Base-by-base conservation (phyloP, 2,113 vertebrate species). In the Sebastes fasciatus region DNA sequence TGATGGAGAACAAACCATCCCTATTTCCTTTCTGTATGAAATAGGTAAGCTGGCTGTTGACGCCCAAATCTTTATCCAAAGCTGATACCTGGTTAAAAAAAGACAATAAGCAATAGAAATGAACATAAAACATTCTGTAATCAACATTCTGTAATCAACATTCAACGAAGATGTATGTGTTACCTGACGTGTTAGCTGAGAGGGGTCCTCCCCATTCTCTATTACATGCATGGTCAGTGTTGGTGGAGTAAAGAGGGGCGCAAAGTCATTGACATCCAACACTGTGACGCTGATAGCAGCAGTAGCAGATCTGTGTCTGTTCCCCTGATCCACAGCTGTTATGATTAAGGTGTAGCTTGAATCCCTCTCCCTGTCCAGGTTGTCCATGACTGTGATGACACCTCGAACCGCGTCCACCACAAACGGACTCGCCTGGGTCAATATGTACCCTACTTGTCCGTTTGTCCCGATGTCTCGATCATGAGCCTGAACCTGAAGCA, bases 401-500 rank as follows among this genome's bases (percentile, higher is more conserved):
- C 95, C 95, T 66, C 88, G 91, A 42, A 95, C 86, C 4, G 77
- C 3, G 43, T 96, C 95, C 57, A 95, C 74, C 49, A 80, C 74
- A 77, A 96, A 96, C 1, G 90, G 88, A 72, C 86, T 73, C 2
- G 16, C 55, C 21, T 78, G 83, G 26, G 61, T 83, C 73, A 95
- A 12, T 6, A n/a, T n/a, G 77, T 95, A 95, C 6, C 88, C 82
- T 11, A 96, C 78, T 67, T 85, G 85, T 74, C 94, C 94, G 54
- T 96, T 96, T 26, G 17, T 52, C 1, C 93, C 94, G 1, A 75
- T 75, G 69, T 96, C 95, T 10, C 19, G 75, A 83, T 96, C 95
- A 6, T 64, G 66, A 66, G 95, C 94, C n/a, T 88, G 81, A 65
- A 94, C 84, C 48, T 62, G 86, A 7, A 94, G 75, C 43, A 96